Evolutionary conservation across 2,113 vertebrate species (phyloP).

Genomic region (Tapirus terrestris): DNA sequence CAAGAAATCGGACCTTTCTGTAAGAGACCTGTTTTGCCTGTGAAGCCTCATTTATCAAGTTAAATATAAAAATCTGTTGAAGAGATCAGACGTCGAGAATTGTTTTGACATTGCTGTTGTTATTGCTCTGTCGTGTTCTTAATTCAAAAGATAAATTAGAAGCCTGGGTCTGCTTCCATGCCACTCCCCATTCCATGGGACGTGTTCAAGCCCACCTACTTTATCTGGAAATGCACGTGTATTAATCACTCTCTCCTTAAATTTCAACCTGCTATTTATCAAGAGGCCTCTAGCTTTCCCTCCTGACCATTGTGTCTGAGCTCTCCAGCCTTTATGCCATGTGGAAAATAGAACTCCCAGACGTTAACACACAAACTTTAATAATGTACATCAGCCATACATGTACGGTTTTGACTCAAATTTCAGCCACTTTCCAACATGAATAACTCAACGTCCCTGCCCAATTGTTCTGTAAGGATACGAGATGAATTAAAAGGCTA

Average conservation of each 20-base stretch:
- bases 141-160: conserved; percentile 44
- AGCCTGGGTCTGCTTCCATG: not conserved
- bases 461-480: conserved; percentile 83
- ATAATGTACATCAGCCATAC: conserved; percentile 70
- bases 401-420: conserved; percentile 71
- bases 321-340: not conserved
- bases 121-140: conserved; percentile 26
- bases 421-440: conserved; percentile 83
- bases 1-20: not conserved
- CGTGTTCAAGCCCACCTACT: conserved; percentile 53
- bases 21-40: not conserved
- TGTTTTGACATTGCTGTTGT: not conserved
- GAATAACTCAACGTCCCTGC: conserved; percentile 83
- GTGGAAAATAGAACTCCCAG: conserved; percentile 42
- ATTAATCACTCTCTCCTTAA: conserved; percentile 71
- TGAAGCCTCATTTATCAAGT: not conserved
- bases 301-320: not conserved
- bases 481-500: conserved; percentile 84
- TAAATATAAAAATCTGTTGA: conserved; percentile 21
- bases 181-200: not conserved
- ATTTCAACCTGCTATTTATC: not conserved
- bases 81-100: not conserved
- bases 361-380: conserved; percentile 57
- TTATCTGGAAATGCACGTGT: not conserved
- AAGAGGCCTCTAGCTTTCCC: not conserved